Evolutionary conservation across 2,888 invertebrate species (phyloP), one percentile per base, ranked within the genome.

Genomic region (Coremacera marginata): DNA sequence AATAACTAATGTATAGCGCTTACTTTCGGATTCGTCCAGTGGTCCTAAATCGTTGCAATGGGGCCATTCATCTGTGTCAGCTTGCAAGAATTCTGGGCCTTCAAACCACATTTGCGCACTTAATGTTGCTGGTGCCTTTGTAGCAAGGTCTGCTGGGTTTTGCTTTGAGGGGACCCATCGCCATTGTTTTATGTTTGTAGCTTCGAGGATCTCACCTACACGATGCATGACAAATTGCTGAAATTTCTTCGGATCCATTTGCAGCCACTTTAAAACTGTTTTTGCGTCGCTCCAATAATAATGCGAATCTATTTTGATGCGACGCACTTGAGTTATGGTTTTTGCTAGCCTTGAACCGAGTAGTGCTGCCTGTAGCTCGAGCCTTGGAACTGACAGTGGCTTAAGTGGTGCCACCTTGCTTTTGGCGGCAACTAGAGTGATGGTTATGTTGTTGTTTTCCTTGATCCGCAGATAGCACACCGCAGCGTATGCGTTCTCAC

Each of bases 161-260:
- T 57, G 60, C 57, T 78, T 80, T n/a, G 82, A 80, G 1, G 81
- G 77, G 9, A 79, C 75, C 78, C 77, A 79, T 16, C 63, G 55
- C 78, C 78, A 78, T 34, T 79, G 77, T 2, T 22, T 71, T 22
- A 74, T 5, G 22, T 78, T 80, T 44, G 80, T 71, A 3, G 68
- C 19, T 57, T 82, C 80, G n/a, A 78, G 25, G n/a, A 81, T 75
- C 49, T 80, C 80, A 0, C 76, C 78, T 8, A 79, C 76, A 16
- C 81, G 55, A 68, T 74, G 68, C 75, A 80, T 79, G 0, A 82
- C 77, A 34, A 77, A 80, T 5, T 77, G 75, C n/a, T 81, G 79
- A 37, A 77, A 57, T 5, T 75, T 75, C 57, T 70, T 80, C 0
- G 79, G 78, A 31, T 80, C 78, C 77, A 79, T 79, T 5, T 62